phyloP scores from a whole-genome alignment of 1,140 invertebrate genomes.

The Paralvinella palmiformis region DNA sequence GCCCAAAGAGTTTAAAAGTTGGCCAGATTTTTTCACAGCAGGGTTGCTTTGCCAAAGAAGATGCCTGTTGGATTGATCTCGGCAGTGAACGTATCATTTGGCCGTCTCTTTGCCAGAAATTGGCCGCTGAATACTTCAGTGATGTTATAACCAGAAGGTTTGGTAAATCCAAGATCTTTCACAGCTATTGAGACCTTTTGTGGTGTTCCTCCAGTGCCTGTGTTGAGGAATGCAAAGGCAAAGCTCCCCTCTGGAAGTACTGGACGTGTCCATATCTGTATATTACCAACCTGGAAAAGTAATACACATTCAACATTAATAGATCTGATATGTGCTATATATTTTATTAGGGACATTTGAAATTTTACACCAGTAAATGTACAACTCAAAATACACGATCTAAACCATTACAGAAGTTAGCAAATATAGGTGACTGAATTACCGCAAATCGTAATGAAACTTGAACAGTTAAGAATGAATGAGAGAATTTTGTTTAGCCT shows the following conservation, averaged over 20 bases:
- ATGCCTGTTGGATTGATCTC: slow-evolving; percentile 86
- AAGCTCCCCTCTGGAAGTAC: slow-evolving; percentile 25
- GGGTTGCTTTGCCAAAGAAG: slow-evolving; percentile 23
- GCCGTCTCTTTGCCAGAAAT: slow-evolving; percentile 62
- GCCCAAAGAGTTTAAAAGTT: too few species aligned
- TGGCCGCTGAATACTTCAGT: slow-evolving; percentile 55
- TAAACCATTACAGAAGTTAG: too few species aligned
- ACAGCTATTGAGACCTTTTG: slow-evolving; percentile 37
- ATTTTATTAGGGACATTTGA: not conserved
- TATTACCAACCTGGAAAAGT: slow-evolving; percentile 17
- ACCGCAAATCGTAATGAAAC: too few species aligned
- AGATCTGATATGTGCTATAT: too few species aligned
- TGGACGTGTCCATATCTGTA: slow-evolving; percentile 32
- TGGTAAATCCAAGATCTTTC: slow-evolving; percentile 71
- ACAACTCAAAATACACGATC: too few species aligned
- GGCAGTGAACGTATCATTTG: slow-evolving; percentile 82
- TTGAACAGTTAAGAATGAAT: too few species aligned
- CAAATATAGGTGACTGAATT: too few species aligned
- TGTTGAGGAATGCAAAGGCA: slow-evolving; percentile 33
- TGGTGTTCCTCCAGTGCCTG: slow-evolving; percentile 26
- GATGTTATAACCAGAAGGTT: slow-evolving; percentile 73
- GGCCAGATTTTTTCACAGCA: too few species aligned
- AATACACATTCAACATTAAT: too few species aligned
- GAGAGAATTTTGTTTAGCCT: too few species aligned
- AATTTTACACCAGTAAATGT: too few species aligned